Evolutionary conservation across 2,113 vertebrate species (phyloP).

Genomic region (Perca schrenkii): DNA sequence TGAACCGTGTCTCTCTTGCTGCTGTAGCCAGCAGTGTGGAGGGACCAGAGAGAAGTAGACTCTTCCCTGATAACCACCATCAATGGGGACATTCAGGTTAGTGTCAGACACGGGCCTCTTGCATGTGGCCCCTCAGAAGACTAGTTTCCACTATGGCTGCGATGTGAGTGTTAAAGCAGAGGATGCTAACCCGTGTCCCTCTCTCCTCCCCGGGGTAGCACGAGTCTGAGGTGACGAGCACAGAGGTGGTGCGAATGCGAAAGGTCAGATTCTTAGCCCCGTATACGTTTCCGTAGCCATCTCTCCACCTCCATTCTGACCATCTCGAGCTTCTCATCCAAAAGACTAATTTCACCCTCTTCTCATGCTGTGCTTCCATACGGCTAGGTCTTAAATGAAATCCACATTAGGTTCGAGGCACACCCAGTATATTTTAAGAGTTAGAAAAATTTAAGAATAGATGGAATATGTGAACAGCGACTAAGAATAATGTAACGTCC

Average conservation of each 20-base stretch:
- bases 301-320: constrained; percentile 59
- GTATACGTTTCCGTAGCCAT: constrained; percentile 35
- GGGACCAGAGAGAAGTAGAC: constrained; percentile 85
- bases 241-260: constrained; percentile 93
- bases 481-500: neutral
- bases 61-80: constrained; percentile 83
- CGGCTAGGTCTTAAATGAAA: constrained; percentile 52
- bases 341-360: constrained; percentile 60
- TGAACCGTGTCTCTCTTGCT: constrained; percentile 79
- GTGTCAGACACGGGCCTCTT: constrained; percentile 76
- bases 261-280: constrained; percentile 90
- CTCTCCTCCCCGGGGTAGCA: constrained; percentile 82
- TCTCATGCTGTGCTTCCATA: constrained; percentile 65
- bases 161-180: constrained; percentile 41
- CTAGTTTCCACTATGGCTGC: constrained; percentile 25
- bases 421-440: constrained; percentile 16
- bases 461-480: neutral
- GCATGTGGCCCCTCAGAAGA: constrained; percentile 35
- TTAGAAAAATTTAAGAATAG: constrained; percentile 21
- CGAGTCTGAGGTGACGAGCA: constrained; percentile 88
- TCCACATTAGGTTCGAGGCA: constrained; percentile 44
- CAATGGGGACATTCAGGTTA: constrained; percentile 92
- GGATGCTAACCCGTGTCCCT: constrained; percentile 72
- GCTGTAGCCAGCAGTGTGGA: constrained; percentile 89
- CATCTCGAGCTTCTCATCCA: constrained; percentile 42